Percentiles rank a stretch among this genome's conserved stretches.
phyloP scores from a whole-genome alignment of 2,888 invertebrate genomes.

The Caenorhabditis zanzibari region DNA sequence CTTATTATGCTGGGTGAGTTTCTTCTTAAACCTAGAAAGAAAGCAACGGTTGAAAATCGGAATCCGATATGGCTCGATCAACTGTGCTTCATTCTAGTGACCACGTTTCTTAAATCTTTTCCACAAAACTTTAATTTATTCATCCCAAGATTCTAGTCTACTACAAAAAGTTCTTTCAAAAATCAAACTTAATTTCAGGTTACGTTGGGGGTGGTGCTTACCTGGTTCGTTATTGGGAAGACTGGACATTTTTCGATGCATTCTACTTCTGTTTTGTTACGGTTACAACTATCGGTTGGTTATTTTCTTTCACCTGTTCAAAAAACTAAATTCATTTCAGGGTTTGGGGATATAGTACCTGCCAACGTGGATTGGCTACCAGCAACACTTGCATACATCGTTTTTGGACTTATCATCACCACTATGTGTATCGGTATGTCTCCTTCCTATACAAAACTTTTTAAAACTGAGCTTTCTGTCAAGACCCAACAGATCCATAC shows the following conservation, averaged over 20 bases:
- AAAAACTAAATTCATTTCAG: slow-evolving; percentile 68
- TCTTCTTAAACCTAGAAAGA: background rate
- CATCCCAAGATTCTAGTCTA: too few species aligned
- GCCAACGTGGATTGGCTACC: slow-evolving; percentile 82
- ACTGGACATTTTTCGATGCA: slow-evolving; percentile 83
- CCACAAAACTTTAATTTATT: too few species aligned
- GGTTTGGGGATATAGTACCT: slow-evolving; percentile 84
- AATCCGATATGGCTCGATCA: too few species aligned
- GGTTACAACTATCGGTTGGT: slow-evolving; percentile 83
- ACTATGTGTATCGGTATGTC: slow-evolving; percentile 83
- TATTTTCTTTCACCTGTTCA: background rate
- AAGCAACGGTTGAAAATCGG: too few species aligned
- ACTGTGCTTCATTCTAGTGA: too few species aligned
- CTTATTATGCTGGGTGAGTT: slow-evolving; percentile 82
- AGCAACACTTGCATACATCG: slow-evolving; percentile 83
- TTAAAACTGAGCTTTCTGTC: too few species aligned
- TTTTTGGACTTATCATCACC: slow-evolving; percentile 83
- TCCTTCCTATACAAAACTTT: background rate
- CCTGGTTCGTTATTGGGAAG: slow-evolving; percentile 83
- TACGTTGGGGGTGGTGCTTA: slow-evolving; percentile 84
- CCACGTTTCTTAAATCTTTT: too few species aligned
- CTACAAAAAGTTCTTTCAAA: too few species aligned
- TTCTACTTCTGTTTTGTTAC: slow-evolving; percentile 84
- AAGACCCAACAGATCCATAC: too few species aligned
- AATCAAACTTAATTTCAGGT: slow-evolving; percentile 69